Conservation (phyloP, 2,797 vertebrate species). For the Danionella dracula region DNA sequence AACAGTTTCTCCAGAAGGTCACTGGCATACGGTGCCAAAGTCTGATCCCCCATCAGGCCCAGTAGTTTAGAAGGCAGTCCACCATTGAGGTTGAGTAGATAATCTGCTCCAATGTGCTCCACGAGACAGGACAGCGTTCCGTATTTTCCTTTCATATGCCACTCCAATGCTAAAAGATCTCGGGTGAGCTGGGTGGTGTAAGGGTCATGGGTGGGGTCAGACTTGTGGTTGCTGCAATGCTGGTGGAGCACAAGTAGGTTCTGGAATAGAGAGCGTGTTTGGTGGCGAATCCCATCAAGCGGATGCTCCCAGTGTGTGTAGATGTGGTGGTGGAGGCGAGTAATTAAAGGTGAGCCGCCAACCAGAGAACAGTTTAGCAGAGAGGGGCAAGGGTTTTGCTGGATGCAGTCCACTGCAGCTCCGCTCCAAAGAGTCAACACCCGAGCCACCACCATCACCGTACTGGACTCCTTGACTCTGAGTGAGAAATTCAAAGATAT, state of each 20-base stretch:
- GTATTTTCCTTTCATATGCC: constrained; percentile 92
- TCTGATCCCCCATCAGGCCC: constrained; percentile 86
- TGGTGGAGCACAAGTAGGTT: constrained; percentile 83
- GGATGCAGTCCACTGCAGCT: constrained; percentile 74
- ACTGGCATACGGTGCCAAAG: constrained; percentile 84
- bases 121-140: constrained; percentile 80
- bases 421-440: constrained; percentile 84
- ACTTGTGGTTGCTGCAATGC: constrained; percentile 29
- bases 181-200: constrained; percentile 74
- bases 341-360: constrained; percentile 68
- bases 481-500: not conserved
- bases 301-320: constrained; percentile 95
- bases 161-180: constrained; percentile 79
- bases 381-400: constrained; percentile 53
- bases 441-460: constrained; percentile 81
- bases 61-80: constrained; percentile 77
- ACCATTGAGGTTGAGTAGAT: constrained; percentile 73
- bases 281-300: constrained; percentile 87
- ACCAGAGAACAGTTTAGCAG: constrained; percentile 64
- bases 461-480: constrained; percentile 86
- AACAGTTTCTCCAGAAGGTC: constrained; percentile 92
- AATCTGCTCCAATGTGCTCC: constrained; percentile 77
- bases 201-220: constrained; percentile 55
- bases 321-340: constrained; percentile 79
- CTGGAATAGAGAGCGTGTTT: constrained; percentile 82